phyloP scores from a whole-genome alignment of 2,113 vertebrate species.

The Phyllostomus hastatus region DNA sequence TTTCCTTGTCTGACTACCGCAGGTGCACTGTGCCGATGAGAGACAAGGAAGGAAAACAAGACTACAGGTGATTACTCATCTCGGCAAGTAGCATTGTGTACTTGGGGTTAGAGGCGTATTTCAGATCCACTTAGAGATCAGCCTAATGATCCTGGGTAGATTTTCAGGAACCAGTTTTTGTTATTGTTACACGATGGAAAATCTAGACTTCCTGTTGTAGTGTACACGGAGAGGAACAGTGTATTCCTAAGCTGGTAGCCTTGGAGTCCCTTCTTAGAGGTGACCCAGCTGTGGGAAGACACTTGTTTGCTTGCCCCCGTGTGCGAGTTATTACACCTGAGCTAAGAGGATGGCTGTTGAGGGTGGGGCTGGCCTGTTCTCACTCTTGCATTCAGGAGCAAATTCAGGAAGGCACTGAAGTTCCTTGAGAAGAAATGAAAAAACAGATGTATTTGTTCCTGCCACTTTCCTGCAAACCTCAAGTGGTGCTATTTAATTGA shows the following conservation, averaged over 20 bases:
- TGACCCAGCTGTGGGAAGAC: background rate
- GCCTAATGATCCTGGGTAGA: background rate
- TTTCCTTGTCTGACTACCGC: slow-evolving; percentile 35
- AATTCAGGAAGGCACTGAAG: background rate
- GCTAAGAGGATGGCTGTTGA: background rate
- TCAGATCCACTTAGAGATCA: background rate
- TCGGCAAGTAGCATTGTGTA: background rate
- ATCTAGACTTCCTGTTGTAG: background rate
- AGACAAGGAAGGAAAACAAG: slow-evolving; percentile 97
- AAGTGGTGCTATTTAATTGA: background rate
- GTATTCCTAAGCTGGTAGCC: background rate
- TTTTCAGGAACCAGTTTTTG: background rate
- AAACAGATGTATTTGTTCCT: background rate
- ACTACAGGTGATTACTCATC: slow-evolving; percentile 89
- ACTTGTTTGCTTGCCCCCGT: background rate
- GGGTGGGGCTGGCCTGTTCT: background rate
- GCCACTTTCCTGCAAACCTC: background rate
- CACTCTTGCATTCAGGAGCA: background rate
- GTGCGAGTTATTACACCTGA: background rate
- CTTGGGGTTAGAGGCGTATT: background rate
- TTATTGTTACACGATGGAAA: background rate
- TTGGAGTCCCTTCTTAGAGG: background rate
- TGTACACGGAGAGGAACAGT: background rate
- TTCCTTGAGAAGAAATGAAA: background rate
- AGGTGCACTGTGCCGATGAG: slow-evolving; percentile 94